Base-by-base conservation (phyloP, 2,888 invertebrate species). In the Strigamia crassipes region DNA sequence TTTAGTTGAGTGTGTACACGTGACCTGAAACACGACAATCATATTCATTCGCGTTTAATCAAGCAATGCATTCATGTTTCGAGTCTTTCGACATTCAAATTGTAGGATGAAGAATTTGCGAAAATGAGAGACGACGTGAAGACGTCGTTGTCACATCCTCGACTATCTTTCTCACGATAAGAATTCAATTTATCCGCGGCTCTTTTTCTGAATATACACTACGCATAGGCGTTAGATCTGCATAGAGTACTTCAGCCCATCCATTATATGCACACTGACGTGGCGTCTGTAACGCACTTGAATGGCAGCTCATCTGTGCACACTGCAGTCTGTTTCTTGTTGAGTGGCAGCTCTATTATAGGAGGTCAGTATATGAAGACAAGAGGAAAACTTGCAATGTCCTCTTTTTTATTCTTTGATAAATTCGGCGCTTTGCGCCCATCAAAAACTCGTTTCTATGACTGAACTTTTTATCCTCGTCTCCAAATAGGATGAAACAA, bases 261-360 rank as follows among this genome's bases (percentile, higher is more conserved):
- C 73, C 73, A 73, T 73, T 73, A 73, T 73, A 73, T 73, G 73
- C 73, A 73, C 73, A 31, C 73, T 73, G 15, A 31, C 27, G 31
- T 73, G 73, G 27, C 73, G 73, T 73, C 73, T 73, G 31, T n/a
- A 73, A 9, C 73, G 31, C 31, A 31, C 27, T 73, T 73, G 73
- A 73, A 73, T 73, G 73, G 73, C 73, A 73, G 73, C 73, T 73
- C 73, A 73, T 73, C 73, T 73, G 73, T 73, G 73, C 73, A 73
- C 73, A 73, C 31, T 31, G 73, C 73, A 73, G 73, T 73, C 73
- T 73, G 73, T 73, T 73, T 31, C 31, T 73, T 73, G 73, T 73
- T 73, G 73, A 73, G 73, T 73, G 73, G 73, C 73, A 73, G 73
- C 73, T 73, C 73, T 27, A 73, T 73, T 73, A 73, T 73, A 73